Percentiles rank a stretch among this genome's conserved stretches.
Evolutionary conservation across 2,797 vertebrate species (phyloP).

Genomic region (Pangasius djambal): DNA sequence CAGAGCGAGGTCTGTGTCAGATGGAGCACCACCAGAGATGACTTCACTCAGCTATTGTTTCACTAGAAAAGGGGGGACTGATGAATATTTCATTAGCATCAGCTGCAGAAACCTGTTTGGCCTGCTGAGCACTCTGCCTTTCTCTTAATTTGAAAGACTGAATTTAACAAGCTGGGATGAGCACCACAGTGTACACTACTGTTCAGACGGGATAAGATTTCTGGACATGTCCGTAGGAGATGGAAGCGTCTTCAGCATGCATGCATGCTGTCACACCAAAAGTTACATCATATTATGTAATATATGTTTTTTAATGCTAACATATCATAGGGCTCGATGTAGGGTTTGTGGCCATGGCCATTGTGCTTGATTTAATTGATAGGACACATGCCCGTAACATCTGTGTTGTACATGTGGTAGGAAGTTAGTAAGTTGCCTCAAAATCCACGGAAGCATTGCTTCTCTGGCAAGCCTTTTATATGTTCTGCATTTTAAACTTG

Average conservation of each 20-base stretch:
- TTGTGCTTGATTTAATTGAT: constrained; percentile 31
- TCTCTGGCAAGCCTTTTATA: not conserved
- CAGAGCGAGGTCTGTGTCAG: constrained; percentile 64
- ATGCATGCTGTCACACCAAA: not conserved
- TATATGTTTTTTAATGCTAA: not conserved
- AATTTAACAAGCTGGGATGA: constrained; percentile 33
- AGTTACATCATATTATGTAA: not conserved
- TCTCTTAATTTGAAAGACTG: constrained; percentile 25
- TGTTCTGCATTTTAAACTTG: not conserved
- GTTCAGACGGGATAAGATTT: not conserved
- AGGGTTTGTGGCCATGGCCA: too few relatives aligned
- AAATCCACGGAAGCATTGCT: not conserved
- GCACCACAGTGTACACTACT: constrained; percentile 4
- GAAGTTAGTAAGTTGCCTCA: constrained; percentile 12
- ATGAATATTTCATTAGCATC: constrained; percentile 57
- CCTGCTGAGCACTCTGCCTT: constrained; percentile 44
- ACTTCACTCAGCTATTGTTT: constrained; percentile 36
- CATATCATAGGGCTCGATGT: too few relatives aligned
- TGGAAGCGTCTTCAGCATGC: not conserved
- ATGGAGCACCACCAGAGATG: constrained; percentile 46
- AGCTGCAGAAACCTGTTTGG: constrained; percentile 54
- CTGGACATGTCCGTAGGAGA: not conserved
- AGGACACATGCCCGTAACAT: not conserved
- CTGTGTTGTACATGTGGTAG: not conserved
- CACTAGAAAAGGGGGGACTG: constrained; percentile 37